Evolutionary conservation across 2,888 invertebrate genomes (phyloP), one percentile per base, ranked within the genome.

Genomic region (Pardosa pseudoannulata): DNA sequence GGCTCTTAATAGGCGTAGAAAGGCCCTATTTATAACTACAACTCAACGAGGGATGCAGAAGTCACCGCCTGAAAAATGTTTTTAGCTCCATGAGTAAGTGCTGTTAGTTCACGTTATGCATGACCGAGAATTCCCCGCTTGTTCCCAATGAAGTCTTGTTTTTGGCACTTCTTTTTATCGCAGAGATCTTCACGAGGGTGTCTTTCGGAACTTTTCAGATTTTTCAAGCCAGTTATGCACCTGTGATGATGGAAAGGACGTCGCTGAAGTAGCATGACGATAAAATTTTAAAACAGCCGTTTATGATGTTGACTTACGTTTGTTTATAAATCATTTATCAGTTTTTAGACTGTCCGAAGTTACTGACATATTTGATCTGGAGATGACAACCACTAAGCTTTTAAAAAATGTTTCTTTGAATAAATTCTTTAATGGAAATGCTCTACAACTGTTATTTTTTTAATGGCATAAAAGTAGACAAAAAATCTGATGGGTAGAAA

Each of bases 61-160:
- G 41, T 46, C 7, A 23, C 71, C 27, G 71, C 46, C 11, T 41
- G 71, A n/a, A 41, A 41, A 71, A 36, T 71, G 71, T 71, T 71
- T 71, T 71, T 71, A 41, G 71, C 46, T 29, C 46, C 2, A 13
- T 71, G 71, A 71, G 29, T 46, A 71, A 71, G 46, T 27, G 71
- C 46, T 11, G 28, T 71, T 46, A 29, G 6, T 13, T 46, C 9
- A 46, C 2, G 41, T 13, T 46, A 46, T 46, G 41, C 6, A 46
- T 46, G 9, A 46, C 16, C 6, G 41, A 6, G 16, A 46, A 46
- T 2, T n/a, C 9, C 16, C 41, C 41, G 9, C n/a, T 16, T 46
- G 78, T 70, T 79, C 65, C 78, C 28, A 36, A 71, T 72, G 72
- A 79, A 79, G 62, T 72, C 78, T 29, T 7, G 36, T 39, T 31